Evolutionary conservation across 2,113 vertebrate genomes (phyloP).

Genomic region (Chaenogobius annularis): DNA sequence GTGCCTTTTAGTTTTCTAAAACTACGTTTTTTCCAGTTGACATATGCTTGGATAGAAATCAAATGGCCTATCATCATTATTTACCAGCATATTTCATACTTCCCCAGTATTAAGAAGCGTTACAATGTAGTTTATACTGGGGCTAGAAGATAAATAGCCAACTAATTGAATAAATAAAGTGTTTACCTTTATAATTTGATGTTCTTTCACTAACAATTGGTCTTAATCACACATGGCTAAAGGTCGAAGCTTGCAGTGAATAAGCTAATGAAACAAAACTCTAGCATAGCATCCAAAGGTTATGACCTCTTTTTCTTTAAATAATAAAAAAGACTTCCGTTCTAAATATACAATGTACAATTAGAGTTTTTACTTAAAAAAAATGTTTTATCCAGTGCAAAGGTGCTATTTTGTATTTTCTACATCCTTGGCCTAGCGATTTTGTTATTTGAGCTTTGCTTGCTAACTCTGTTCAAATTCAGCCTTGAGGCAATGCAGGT

Average conservation of each 20-base stretch:
- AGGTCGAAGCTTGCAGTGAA: conserved; percentile 36
- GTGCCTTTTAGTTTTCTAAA: too few species aligned
- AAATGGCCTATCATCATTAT: too few species aligned
- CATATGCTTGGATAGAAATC: too few species aligned
- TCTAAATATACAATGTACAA: conserved; percentile 17
- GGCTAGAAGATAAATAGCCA: not conserved
- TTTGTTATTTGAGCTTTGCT: not conserved
- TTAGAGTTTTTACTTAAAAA: conserved; percentile 14
- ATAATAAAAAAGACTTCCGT: too few species aligned
- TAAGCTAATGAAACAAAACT: conserved; percentile 43
- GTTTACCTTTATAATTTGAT: not conserved
- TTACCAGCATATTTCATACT: too few species aligned
- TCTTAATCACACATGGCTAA: conserved; percentile 35
- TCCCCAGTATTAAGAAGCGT: too few species aligned
- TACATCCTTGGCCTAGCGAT: not conserved
- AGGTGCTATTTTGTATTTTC: not conserved
- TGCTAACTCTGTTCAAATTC: not conserved
- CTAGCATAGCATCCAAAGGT: conserved; percentile 17
- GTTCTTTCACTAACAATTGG: conserved; percentile 11
- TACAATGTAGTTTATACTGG: not conserved
- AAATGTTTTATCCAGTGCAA: not conserved
- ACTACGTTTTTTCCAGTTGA: too few species aligned
- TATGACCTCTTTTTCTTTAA: conserved; percentile 26
- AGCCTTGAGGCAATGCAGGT: not conserved
- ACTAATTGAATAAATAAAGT: not conserved